phyloP scores from a whole-genome alignment of 2,888 invertebrate species.

The Anodontia alba region DNA sequence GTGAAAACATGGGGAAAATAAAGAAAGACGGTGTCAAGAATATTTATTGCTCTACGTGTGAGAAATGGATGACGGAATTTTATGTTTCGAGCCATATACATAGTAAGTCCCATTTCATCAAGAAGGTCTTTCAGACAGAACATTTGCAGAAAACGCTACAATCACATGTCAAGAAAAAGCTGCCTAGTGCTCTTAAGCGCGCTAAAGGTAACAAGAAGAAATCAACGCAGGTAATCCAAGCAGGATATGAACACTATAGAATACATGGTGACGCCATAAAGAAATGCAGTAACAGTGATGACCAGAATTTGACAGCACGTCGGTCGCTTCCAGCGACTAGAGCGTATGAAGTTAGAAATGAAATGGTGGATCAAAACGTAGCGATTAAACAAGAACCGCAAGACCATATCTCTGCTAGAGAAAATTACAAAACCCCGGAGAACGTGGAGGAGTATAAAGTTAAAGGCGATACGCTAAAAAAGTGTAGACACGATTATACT shows the following conservation, averaged over 20 bases:
- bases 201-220: background rate
- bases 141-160: background rate
- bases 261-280: background rate
- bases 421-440: background rate
- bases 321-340: background rate
- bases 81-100: conserved; percentile 36
- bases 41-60: conserved; percentile 36
- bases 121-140: conserved; percentile 24
- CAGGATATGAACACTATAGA: background rate
- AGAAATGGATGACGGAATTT: conserved; percentile 49
- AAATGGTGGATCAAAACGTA: background rate
- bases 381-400: background rate
- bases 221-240: background rate
- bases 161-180: conserved; percentile 7
- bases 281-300: background rate
- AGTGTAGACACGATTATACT: background rate
- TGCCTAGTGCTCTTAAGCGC: background rate
- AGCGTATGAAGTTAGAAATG: background rate
- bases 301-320: background rate
- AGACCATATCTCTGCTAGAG: background rate
- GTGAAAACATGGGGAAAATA: conserved; percentile 9
- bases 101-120: conserved; percentile 34
- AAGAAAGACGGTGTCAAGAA: conserved; percentile 33
- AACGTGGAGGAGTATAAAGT: background rate
- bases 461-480: conserved; percentile 1